phyloP scores from a whole-genome alignment of 2,113 vertebrate species.

The Apeltes quadracus region DNA sequence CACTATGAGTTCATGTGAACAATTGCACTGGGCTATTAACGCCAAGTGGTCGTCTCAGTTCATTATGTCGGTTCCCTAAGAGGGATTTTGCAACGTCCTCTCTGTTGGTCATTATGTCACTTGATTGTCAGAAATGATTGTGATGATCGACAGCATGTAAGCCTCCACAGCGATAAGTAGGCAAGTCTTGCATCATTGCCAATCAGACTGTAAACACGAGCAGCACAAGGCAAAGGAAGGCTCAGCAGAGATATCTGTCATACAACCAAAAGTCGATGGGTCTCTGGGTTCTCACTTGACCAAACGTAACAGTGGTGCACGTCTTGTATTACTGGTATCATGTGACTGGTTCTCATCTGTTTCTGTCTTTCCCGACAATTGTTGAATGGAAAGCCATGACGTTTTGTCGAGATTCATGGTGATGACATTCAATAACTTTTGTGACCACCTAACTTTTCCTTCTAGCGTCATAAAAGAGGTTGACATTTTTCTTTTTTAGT shows the following conservation, averaged over 20 bases:
- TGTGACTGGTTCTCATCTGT: neutral
- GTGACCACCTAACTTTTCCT: neutral
- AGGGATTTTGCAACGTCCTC: constrained; percentile 12
- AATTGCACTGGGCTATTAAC: neutral
- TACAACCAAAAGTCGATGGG: neutral
- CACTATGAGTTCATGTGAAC: constrained; percentile 1
- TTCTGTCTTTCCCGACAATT: neutral
- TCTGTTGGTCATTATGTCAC: constrained; percentile 51
- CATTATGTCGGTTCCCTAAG: constrained; percentile 18
- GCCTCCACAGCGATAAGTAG: constrained; percentile 61
- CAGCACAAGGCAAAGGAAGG: neutral
- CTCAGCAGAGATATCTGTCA: neutral
- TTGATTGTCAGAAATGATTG: constrained; percentile 53
- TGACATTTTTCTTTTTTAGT: neutral
- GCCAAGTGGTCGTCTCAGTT: constrained; percentile 11
- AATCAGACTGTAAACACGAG: neutral
- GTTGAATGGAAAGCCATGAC: neutral
- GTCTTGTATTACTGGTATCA: neutral
- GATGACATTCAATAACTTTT: neutral
- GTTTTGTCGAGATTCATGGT: neutral
- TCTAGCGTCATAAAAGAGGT: neutral
- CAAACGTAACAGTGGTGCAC: neutral
- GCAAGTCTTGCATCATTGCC: constrained; percentile 7
- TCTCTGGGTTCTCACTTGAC: neutral
- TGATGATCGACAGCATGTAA: constrained; percentile 40